phyloP scores from a whole-genome alignment of 2,113 vertebrate species.

The Hemibagrus wyckioides region DNA sequence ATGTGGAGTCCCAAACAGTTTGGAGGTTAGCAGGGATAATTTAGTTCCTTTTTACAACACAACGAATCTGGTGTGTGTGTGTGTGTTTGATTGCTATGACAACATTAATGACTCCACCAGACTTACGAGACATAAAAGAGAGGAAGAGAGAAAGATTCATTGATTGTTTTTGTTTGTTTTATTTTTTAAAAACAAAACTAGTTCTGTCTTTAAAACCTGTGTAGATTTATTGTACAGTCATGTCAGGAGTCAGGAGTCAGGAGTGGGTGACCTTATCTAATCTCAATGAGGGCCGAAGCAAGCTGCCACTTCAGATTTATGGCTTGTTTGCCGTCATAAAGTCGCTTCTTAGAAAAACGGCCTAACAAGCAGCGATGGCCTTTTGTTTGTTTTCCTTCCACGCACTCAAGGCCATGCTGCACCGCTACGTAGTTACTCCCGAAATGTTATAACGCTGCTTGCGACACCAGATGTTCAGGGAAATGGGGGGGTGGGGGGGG shows the following conservation, averaged over 20 bases:
- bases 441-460: neutral
- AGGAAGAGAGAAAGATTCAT: slow-evolving; percentile 37
- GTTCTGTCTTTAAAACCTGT: neutral
- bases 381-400: neutral
- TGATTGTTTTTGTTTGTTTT: neutral
- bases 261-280: slow-evolving; percentile 38
- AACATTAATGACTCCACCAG: slow-evolving; percentile 5
- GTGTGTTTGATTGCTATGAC: slow-evolving; percentile 36
- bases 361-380: neutral
- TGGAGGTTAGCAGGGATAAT: slow-evolving; percentile 70
- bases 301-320: slow-evolving; percentile 28
- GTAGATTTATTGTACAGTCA: neutral
- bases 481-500: no score
- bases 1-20: slow-evolving; percentile 32
- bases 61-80: slow-evolving; percentile 60
- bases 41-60: slow-evolving; percentile 71
- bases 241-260: neutral
- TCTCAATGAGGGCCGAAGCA: slow-evolving; percentile 16
- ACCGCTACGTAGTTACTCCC: neutral
- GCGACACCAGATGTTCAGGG: neutral
- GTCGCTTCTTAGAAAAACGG: slow-evolving; percentile 14
- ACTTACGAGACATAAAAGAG: slow-evolving; percentile 34
- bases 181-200: neutral
- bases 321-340: slow-evolving; percentile 28
- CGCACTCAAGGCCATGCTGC: slow-evolving; percentile 19